A percentile compares a stretch with the other conserved stretches of the same genome.
Evolutionary conservation across 2,888 invertebrate genomes (phyloP).

Genomic region (Yponomeuta malinellus): DNA sequence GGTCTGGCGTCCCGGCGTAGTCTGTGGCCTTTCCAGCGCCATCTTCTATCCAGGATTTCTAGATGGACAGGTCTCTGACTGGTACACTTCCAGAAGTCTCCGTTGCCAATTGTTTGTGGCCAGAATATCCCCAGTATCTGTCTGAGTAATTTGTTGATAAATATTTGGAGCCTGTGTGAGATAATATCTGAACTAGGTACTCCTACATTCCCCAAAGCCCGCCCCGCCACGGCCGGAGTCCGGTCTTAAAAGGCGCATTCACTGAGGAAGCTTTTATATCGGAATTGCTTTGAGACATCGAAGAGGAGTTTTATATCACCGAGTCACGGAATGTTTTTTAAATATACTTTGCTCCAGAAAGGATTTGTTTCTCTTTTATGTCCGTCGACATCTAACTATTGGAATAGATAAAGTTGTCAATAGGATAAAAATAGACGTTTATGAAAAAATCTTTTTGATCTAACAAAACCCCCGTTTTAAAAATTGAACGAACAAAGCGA

Average conservation of each 20-base stretch:
- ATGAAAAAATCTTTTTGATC: too few relatives aligned
- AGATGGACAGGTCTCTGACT: too few relatives aligned
- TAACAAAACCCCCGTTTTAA: too few relatives aligned
- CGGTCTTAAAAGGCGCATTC: constrained; percentile 14
- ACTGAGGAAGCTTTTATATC: constrained; percentile 16
- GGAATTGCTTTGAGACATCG: constrained; percentile 12
- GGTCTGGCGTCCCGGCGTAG: too few relatives aligned
- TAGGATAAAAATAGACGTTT: too few relatives aligned
- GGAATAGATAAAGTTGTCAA: not conserved
- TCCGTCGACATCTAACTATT: not conserved
- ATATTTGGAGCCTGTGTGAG: too few relatives aligned
- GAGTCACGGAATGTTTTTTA: not conserved
- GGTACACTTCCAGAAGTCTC: too few relatives aligned
- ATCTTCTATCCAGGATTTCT: too few relatives aligned
- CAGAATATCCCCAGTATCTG: not conserved
- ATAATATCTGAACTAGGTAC: too few relatives aligned
- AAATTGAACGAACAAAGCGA: too few relatives aligned
- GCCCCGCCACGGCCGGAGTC: not conserved
- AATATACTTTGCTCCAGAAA: not conserved
- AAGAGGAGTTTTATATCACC: constrained; percentile 11
- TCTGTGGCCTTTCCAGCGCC: too few relatives aligned
- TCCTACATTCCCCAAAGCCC: not conserved
- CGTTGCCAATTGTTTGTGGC: too few relatives aligned
- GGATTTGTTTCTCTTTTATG: not conserved
- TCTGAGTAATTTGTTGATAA: not conserved